Conservation (phyloP, 2,888 invertebrate species). For the Acronicta psi region DNA sequence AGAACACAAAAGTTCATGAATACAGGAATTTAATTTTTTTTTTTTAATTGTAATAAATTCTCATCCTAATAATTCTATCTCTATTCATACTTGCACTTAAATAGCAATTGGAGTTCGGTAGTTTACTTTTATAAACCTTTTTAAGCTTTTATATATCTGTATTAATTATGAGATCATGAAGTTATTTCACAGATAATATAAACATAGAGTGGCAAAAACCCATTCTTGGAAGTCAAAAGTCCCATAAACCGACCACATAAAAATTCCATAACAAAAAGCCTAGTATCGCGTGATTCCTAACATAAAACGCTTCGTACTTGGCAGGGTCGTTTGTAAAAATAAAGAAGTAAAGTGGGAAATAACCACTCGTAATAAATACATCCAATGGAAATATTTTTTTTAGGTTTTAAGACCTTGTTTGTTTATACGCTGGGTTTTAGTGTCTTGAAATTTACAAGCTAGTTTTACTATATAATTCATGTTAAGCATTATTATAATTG, state of each 20-base stretch:
- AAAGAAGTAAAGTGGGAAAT: slow-evolving; percentile 42
- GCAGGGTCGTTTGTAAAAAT: slow-evolving; percentile 51
- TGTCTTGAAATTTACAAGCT: slow-evolving; percentile 27
- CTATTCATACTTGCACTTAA: too few species aligned
- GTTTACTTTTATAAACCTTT: too few species aligned
- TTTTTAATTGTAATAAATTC: too few species aligned
- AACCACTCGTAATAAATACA: slow-evolving; percentile 53
- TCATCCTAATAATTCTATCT: too few species aligned
- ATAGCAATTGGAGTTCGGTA: too few species aligned
- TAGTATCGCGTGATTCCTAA: slow-evolving; percentile 45
- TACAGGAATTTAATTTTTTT: too few species aligned
- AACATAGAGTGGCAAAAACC: slow-evolving; percentile 7
- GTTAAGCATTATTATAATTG: slow-evolving; percentile 26
- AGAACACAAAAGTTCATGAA: too few species aligned
- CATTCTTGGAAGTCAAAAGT: slow-evolving; percentile 34
- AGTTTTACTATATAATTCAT: slow-evolving; percentile 25
- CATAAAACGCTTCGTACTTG: slow-evolving; percentile 43
- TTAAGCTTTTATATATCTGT: too few species aligned
- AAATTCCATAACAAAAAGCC: slow-evolving; percentile 38
- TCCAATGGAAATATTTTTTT: slow-evolving; percentile 41
- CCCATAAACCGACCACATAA: slow-evolving; percentile 37
- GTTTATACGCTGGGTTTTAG: not conserved
- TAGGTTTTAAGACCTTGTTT: not conserved
- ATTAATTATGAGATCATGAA: too few species aligned
- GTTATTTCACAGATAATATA: slow-evolving; percentile 1